A percentile compares a stretch with the other conserved stretches of the same genome.
phyloP scores from a whole-genome alignment of 2,113 vertebrate genomes.

The Upupa epops region DNA sequence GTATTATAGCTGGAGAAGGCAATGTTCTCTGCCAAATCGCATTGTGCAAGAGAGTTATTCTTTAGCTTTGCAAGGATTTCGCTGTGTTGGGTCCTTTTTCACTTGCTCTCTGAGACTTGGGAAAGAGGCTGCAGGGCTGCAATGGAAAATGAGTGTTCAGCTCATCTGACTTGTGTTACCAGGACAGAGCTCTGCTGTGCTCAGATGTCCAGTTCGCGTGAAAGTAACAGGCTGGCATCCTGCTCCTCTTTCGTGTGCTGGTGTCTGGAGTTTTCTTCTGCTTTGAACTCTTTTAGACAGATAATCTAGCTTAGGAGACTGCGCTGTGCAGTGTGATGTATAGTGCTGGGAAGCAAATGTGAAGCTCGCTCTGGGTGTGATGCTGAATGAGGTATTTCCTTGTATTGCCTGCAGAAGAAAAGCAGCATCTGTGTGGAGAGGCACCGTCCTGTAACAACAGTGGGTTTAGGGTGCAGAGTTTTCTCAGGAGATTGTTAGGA shows the following conservation, averaged over 20 bases:
- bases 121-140: not conserved
- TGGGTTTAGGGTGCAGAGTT: not conserved
- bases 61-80: slow-evolving; percentile 28
- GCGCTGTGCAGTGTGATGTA: not conserved
- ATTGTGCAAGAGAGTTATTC: slow-evolving; percentile 46
- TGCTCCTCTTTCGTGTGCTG: not conserved
- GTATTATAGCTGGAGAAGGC: slow-evolving; percentile 52
- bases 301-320: not conserved
- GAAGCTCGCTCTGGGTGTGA: not conserved
- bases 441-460: not conserved
- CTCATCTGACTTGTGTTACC: not conserved
- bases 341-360: not conserved
- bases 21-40: slow-evolving; percentile 36
- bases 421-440: not conserved
- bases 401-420: not conserved
- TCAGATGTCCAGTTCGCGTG: not conserved
- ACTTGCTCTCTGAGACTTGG: not conserved
- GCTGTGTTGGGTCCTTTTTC: slow-evolving; percentile 8
- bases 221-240: slow-evolving; percentile 1
- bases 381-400: not conserved
- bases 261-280: not conserved
- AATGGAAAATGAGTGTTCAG: not conserved
- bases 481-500: not conserved
- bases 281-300: not conserved
- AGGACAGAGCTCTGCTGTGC: not conserved